Evolutionary conservation across 2,113 vertebrate species (phyloP), one percentile per base, ranked within the genome.

Genomic region (Silurus glanis): DNA sequence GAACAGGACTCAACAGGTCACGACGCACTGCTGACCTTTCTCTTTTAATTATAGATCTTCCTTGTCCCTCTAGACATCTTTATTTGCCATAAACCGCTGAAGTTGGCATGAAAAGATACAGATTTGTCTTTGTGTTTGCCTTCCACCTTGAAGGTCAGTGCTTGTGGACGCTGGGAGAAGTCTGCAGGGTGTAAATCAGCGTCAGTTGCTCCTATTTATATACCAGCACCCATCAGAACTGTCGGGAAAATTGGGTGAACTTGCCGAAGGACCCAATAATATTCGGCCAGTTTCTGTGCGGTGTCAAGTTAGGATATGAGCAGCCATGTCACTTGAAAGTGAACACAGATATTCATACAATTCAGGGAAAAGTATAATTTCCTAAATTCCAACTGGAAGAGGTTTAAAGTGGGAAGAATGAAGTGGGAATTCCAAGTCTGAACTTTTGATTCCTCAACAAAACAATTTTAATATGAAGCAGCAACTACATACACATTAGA

Each of bases 181-280:
- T 85, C 66, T 80, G 79, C 85, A 66, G 85, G 76, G 86, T 87
- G 86, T 90, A 89, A 90, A 87, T 89, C 89, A 89, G 84, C 16
- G 49, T 84, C 71, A 87, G 83, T 76, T 86, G 76, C 75, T 80
- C 74, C 82, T 90, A 90, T 90, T 89, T 90, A 87, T 90, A 90
- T 55, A 74, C 47, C 25, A 6, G 49, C n/a, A n/a, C 82, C 83
- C 84, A 86, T 90, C 89, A 86, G 45, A 67, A 80, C 86, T 90
- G 89, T 87, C 85, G 80, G 81, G 49, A 88, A 89, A 90, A 87
- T 6, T 74, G 80, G 86, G 86, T 88, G 86, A 89, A 80, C 87
- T 88, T 89, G 89, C 81, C 67, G 64, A 80, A 86, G 86, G 75
- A 87, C 81, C 81, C 86, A 59, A 69, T 85, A 83, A 80, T 53